Evolutionary conservation across 2,797 vertebrate genomes (phyloP).

Genomic region (Pseudochirops cupreus): DNA sequence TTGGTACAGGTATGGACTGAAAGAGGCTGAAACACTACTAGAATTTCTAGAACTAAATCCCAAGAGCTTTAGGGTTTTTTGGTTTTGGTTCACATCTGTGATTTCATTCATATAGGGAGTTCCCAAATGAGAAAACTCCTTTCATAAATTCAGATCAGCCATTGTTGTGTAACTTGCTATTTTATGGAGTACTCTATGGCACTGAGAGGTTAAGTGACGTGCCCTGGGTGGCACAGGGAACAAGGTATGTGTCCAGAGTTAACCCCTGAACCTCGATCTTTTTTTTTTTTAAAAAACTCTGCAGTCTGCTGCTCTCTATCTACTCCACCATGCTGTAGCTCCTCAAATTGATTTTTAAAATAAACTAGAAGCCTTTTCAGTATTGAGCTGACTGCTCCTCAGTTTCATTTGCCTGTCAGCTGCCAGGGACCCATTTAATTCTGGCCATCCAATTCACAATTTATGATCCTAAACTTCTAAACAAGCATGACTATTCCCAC

Average conservation of each 20-base stretch:
- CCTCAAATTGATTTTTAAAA: background rate
- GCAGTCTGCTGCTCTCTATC: background rate
- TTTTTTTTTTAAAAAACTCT: background rate
- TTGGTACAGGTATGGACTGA: constrained; percentile 43
- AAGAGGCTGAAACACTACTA: background rate
- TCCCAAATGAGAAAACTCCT: background rate
- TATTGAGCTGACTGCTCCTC: background rate
- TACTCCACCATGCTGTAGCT: background rate
- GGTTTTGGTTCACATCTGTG: background rate
- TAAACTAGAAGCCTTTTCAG: background rate
- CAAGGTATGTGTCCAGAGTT: background rate
- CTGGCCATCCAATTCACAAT: constrained; percentile 42
- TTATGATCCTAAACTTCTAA: constrained; percentile 20
- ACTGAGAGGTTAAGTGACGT: background rate
- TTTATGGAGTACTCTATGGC: background rate
- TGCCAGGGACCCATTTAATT: constrained; percentile 44
- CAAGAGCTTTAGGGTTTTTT: background rate
- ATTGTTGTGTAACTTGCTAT: background rate
- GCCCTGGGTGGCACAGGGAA: background rate
- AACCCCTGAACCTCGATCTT: background rate
- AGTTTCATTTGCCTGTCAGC: constrained; percentile 13
- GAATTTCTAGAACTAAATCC: background rate
- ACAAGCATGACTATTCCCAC: constrained; percentile 17
- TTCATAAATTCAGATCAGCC: background rate
- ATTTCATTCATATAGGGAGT: background rate